Base-by-base conservation (phyloP, 2,113 vertebrate genomes). In the Tympanuchus pallidicinctus region DNA sequence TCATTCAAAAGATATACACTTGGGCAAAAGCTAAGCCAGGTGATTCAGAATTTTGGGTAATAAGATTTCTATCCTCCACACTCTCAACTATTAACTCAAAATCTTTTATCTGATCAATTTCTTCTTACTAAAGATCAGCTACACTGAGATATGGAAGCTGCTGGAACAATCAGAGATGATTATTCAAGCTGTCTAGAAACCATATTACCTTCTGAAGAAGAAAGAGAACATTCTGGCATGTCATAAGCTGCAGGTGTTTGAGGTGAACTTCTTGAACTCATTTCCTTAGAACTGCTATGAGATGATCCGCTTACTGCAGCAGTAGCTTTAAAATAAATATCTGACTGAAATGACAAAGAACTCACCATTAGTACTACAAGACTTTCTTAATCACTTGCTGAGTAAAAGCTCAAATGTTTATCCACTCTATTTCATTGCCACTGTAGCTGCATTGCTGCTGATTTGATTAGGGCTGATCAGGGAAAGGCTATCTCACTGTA, bases 271-370 rank as follows among this genome's bases (percentile, higher is more conserved):
- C 98, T 98, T 73, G 98, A 98, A 82, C 98, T 99, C 94, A 98
- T 97, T 92, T 99, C 98, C 96, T 98, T 98, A n/a, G 98, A 99
- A 90, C 98, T 99, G 97, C 98, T 98, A 95, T 98, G 98, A 72
- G 98, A 99, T 12, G 98, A 98, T 70, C 98, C 98, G 20, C 96
- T 98, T 95, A 98, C 98, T 7, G 99, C 97, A 10, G 98, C 97
- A 16, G 98, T 97, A 3, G 99, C 99, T 80, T 98, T 98, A 94
- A 99, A 99, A 97, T 99, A 99, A 97, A 99, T 99, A 94, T 99
- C 99, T 9, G 99, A 99, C 99, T 99, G 97, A 95, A 97, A 96
- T 66, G 75, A 95, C 73, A 95, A 94, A 93, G 65, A 89, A 70
- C 50, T 63, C 40, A 42, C 45, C 6, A 3, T 96, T 61, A 95